Base-by-base conservation (phyloP, 2,797 vertebrate genomes). In the Liasis olivaceus region DNA sequence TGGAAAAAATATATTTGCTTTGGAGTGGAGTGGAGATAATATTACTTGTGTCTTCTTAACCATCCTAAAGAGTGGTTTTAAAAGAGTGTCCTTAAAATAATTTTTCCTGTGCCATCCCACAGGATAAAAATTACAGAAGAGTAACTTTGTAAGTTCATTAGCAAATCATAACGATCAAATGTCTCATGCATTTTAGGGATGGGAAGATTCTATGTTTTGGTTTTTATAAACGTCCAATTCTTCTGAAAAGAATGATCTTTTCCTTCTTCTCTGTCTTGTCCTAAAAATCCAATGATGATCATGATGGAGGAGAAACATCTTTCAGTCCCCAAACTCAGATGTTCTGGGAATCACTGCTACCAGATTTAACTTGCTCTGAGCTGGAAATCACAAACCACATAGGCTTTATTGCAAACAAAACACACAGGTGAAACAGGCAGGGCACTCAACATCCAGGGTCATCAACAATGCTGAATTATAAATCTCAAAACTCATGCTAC, bases 61-160 rank as follows among this genome's bases (percentile, higher is more conserved):
- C 1, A 5, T 88, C 24, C 0, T 87, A 24, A 95, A 95, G 36
- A 91, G 85, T 72, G 93, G 92, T 3, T 87, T 95, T 91, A 36
- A 88, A 88, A n/a, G 36, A 13, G 14, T 2, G 22, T 5, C 31
- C 26, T 62, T 12, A 20, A 26, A 81, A n/a, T 84, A 0, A 5
- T 17, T 31, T n/a, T 88, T 47, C 31, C n/a, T 54, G 56, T 14
- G 72, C 28, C 59, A 20, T 60, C 56, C 31, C 54, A 26, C 17
- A n/a, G 22, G 12, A 51, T 5, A 58, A 42, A 86, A 28, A 26
- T 42, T 42, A 24, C n/a, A 28, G 31, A 84, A 81, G 3, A 12
- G 56, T 11, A 64, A 42, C 26, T 28, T n/a, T 17, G 58, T 85
- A 42, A 7, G 9, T 15, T 85, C 42, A 20, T n/a, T 26, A 64